A percentile compares a stretch with the other conserved stretches of the same genome.
Conservation (phyloP, 2,113 vertebrate species). For the Trichomycterus rosablanca region DNA sequence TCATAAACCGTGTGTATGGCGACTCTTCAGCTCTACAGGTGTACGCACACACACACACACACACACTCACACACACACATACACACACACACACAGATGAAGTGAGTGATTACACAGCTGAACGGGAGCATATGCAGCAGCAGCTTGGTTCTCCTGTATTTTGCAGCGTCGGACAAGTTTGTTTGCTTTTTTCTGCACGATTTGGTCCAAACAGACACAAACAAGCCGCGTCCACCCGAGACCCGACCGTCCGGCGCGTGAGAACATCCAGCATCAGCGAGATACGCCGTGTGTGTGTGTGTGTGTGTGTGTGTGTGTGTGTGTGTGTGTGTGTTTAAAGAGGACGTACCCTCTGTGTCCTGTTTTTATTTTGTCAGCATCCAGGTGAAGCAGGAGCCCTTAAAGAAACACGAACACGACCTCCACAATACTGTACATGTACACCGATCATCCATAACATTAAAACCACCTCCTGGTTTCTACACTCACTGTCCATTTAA, state of each 20-base stretch:
- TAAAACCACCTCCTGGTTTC: too few species aligned
- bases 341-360: background rate
- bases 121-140: conserved; percentile 31
- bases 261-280: conserved; percentile 38
- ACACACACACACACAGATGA: conserved; percentile 7
- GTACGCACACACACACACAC: conserved; percentile 5
- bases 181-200: conserved; percentile 37
- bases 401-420: too few species aligned
- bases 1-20: too few species aligned
- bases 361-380: too few species aligned
- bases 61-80: conserved; percentile 11
- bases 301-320: background rate
- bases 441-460: too few species aligned
- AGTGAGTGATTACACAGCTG: conserved; percentile 22
- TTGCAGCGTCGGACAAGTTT: conserved; percentile 36
- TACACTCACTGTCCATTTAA: too few species aligned
- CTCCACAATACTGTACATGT: too few species aligned
- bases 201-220: conserved; percentile 38
- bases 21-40: too few species aligned
- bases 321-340: background rate
- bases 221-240: conserved; percentile 8
- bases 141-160: conserved; percentile 40
- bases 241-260: conserved; percentile 4
- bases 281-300: background rate
- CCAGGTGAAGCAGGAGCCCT: too few species aligned